Percentiles rank a stretch among this genome's conserved stretches.
Evolutionary conservation across 2,797 vertebrate genomes (phyloP).

Genomic region (Oreochromis grahami): DNA sequence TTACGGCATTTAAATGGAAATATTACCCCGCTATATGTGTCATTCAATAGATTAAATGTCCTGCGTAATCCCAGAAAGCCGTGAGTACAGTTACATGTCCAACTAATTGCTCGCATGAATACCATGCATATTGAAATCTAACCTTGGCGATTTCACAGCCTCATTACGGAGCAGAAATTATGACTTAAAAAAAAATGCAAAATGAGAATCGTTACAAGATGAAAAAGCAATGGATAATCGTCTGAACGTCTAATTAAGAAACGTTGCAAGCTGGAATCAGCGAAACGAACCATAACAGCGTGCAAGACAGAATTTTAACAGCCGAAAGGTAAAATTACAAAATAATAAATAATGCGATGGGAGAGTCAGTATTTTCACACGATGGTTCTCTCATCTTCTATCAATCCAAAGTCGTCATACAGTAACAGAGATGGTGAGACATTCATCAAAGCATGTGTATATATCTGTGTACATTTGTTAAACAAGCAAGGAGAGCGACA

Average conservation of each 20-base stretch:
- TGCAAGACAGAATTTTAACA: background rate
- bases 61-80: slow-evolving; percentile 46
- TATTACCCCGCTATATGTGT: slow-evolving; percentile 7
- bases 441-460: background rate
- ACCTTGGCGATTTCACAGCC: slow-evolving; percentile 6
- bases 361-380: slow-evolving; percentile 13
- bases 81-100: slow-evolving; percentile 22
- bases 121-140: slow-evolving; percentile 18
- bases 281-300: background rate
- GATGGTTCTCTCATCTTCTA: background rate
- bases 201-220: background rate
- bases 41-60: slow-evolving; percentile 53
- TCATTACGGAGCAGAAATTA: slow-evolving; percentile 11
- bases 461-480: background rate
- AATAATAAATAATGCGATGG: background rate
- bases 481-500: background rate
- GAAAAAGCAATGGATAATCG: slow-evolving; percentile 34
- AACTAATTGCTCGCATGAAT: slow-evolving; percentile 37
- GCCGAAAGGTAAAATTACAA: background rate
- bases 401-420: slow-evolving; percentile 1
- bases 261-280: slow-evolving; percentile 12
- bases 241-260: slow-evolving; percentile 40
- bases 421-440: slow-evolving; percentile 8
- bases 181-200: slow-evolving; percentile 20
- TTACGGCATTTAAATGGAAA: background rate